Evolutionary conservation across 2,113 vertebrate genomes (phyloP), one percentile per base, ranked within the genome.

Genomic region (Pelobates fuscus): DNA sequence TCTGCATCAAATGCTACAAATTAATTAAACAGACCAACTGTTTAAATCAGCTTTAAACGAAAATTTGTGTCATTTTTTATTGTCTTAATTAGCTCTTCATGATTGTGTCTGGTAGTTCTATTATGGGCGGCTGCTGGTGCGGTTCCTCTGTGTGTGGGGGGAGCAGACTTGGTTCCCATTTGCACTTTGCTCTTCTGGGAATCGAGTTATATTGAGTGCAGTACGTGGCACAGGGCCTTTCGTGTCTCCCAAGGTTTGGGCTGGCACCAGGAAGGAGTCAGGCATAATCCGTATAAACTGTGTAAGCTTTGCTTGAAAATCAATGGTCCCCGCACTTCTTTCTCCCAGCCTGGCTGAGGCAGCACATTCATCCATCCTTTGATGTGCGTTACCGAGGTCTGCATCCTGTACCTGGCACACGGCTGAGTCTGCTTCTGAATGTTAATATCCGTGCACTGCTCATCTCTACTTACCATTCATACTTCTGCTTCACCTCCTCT

Each of bases 1-100:
- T 74, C 61, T 74, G 71, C 52, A 74, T 74, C 71, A 43, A 55
- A 74, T 57, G 49, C 44, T 26, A 32, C 29, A 65, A 66, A 66
- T 74, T 74, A 74, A 74, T 74, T 74, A 65, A 73, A 71, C 57
- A 58, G 54, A 30, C 49, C 46, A 52, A 54, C 54, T 74, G 61
- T 25, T 73, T 65, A n/a, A 65, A 65, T 73, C 61, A n/a, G 14
- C 27, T 64, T 49, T 46, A 65, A 7, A 30, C 27, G 23, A 46
- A 41, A 54, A 74, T 21, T 14, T 15, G 49, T 8, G 62, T 60
- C 26, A 32, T 66, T 26, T 74, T 55, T 65, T 57, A 65, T 58
- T 29, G 26, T 17, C 30, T 41, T 74, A 66, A 74, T 66, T 57
- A 58, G 71, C 46, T 21, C 46, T 57, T 74, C 46, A 65, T 65